These are phyloP conservation scores for Acutogordius australiensis DNA, from an alignment of 2,888 invertebrate species.

Conservation along the genomic window DNA sequence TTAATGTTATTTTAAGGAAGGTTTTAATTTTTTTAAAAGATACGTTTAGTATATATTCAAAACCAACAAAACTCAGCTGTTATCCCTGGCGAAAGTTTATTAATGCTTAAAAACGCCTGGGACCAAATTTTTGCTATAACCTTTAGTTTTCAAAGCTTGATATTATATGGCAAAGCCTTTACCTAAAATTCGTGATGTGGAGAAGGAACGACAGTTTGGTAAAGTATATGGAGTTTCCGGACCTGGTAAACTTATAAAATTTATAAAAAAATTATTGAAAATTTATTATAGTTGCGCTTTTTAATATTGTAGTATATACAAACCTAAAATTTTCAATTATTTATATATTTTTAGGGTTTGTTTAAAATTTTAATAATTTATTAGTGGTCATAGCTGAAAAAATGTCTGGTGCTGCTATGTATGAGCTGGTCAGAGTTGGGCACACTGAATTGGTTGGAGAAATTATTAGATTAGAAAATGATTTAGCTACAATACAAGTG, in stretches of 20 bases:
- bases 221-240: slow-evolving; percentile 91
- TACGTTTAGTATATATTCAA: no score
- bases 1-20: no score
- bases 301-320: background rate
- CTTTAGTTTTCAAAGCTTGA: no score
- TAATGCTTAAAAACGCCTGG: no score
- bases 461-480: slow-evolving; percentile 95
- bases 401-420: slow-evolving; percentile 99
- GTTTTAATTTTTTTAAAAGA: no score
- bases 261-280: background rate
- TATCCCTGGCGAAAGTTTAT: no score
- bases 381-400: slow-evolving; percentile 97
- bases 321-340: background rate
- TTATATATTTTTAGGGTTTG: no score
- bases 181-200: slow-evolving; percentile 42
- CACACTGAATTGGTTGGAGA: slow-evolving; percentile 92
- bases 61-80: no score
- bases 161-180: background rate
- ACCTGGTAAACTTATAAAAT: slow-evolving; percentile 34
- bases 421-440: slow-evolving; percentile 93
- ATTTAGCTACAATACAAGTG: slow-evolving; percentile 97
- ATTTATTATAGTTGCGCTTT: background rate
- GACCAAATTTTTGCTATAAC: no score
- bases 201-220: slow-evolving; percentile 58
- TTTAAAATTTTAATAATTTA: slow-evolving; percentile 16